phyloP scores from a whole-genome alignment of 2,797 vertebrate species.

The Euthynnus affinis region DNA sequence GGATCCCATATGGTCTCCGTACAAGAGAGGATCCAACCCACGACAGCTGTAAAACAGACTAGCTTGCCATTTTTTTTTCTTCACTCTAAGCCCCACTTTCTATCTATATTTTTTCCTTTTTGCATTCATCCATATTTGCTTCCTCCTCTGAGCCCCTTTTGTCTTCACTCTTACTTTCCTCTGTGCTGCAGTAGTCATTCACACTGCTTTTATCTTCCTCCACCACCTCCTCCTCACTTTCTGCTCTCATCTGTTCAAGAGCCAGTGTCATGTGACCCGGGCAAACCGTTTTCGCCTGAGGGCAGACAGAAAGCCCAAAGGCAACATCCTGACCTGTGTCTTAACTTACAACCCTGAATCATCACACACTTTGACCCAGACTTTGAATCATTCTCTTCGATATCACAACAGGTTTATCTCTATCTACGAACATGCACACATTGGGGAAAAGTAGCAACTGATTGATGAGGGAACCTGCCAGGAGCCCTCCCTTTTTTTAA shows the following conservation, averaged over 20 bases:
- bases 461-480: slow-evolving; percentile 23
- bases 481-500: not conserved
- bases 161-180: slow-evolving; percentile 33
- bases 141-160: slow-evolving; percentile 45
- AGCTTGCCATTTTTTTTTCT: slow-evolving; percentile 8
- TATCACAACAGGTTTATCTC: slow-evolving; percentile 35
- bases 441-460: slow-evolving; percentile 14
- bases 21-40: slow-evolving; percentile 60
- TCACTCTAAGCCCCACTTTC: not conserved
- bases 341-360: slow-evolving; percentile 56
- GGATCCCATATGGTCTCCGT: slow-evolving; percentile 73
- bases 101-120: slow-evolving; percentile 24
- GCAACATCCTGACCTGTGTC: slow-evolving; percentile 61
- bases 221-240: slow-evolving; percentile 30
- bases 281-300: slow-evolving; percentile 59
- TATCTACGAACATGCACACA: not conserved
- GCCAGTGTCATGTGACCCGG: slow-evolving; percentile 74
- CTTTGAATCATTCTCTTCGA: slow-evolving; percentile 36
- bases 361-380: slow-evolving; percentile 27
- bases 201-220: slow-evolving; percentile 53
- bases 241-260: slow-evolving; percentile 62
- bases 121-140: slow-evolving; percentile 35
- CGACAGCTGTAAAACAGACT: slow-evolving; percentile 76
- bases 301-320: slow-evolving; percentile 59
- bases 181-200: slow-evolving; percentile 54